A percentile compares a stretch with the other conserved stretches of the same genome.
Evolutionary conservation across 2,888 invertebrate species (phyloP).

Genomic region (Abrostola tripartita): DNA sequence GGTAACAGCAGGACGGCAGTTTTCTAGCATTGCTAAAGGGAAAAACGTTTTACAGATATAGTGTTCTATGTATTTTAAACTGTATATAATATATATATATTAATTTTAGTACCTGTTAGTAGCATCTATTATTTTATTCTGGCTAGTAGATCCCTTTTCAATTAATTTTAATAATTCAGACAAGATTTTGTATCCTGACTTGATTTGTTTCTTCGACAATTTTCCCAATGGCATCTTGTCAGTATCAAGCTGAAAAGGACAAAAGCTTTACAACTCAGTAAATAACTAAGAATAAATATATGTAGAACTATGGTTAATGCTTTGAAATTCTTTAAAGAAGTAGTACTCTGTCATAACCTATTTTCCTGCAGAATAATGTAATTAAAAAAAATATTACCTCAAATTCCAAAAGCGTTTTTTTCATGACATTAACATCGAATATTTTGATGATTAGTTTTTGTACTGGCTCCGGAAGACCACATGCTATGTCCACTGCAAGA

Average conservation of each 20-base stretch:
- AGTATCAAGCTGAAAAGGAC: slow-evolving; percentile 91
- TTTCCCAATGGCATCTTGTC: slow-evolving; percentile 99
- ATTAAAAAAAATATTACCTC: slow-evolving; percentile 87
- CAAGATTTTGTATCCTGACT: slow-evolving; percentile 94
- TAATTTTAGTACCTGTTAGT: slow-evolving; percentile 90
- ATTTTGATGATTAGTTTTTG: slow-evolving; percentile 95
- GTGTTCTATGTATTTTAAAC: too few species aligned
- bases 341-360: neutral
- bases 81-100: slow-evolving; percentile 1
- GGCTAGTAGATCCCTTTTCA: slow-evolving; percentile 80
- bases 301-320: too few species aligned
- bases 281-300: too few species aligned
- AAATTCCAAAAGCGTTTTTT: slow-evolving; percentile 96
- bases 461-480: slow-evolving; percentile 92
- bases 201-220: slow-evolving; percentile 96
- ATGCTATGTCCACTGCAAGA: slow-evolving; percentile 86
- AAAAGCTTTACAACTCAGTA: neutral
- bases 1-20: too few species aligned
- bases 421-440: slow-evolving; percentile 97
- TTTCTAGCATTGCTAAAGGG: too few species aligned
- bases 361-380: neutral
- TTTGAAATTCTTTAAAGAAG: neutral
- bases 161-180: slow-evolving; percentile 90
- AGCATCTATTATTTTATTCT: slow-evolving; percentile 92
- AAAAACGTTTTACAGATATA: neutral